Conservation (phyloP, 92 coral and sea anemone species). For the Porites rus region DNA sequence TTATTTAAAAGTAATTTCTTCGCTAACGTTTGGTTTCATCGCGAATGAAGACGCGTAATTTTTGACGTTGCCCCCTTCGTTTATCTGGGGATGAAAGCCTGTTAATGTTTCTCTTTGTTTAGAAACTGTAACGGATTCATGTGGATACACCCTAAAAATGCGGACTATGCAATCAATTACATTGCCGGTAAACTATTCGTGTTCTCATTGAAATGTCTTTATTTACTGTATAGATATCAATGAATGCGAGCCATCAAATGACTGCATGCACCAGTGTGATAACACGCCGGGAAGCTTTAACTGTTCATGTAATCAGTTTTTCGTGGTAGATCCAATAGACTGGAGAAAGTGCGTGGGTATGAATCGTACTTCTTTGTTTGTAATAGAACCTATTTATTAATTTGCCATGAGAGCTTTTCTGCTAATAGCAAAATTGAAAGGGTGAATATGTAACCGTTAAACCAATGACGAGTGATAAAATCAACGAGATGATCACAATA, state of each 20-base stretch:
- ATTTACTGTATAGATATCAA: conserved; percentile 52
- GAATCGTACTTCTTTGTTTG: not conserved
- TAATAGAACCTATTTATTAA: too few species aligned
- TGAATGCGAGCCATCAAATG: conserved; percentile 67
- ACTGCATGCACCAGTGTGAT: conserved; percentile 76
- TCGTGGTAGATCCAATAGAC: conserved; percentile 60
- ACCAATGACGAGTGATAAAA: not conserved
- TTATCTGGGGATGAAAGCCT: too few species aligned
- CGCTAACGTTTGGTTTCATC: too few species aligned
- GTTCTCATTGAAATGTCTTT: not conserved
- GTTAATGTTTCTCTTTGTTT: too few species aligned
- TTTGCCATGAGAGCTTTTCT: too few species aligned
- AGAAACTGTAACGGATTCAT: too few species aligned
- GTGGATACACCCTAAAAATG: too few species aligned
- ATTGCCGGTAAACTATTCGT: not conserved
- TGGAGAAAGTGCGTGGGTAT: conserved; percentile 68
- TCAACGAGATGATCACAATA: not conserved
- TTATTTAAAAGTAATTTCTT: too few species aligned
- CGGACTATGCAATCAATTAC: too few species aligned
- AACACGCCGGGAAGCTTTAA: conserved; percentile 69
- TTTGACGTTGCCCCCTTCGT: too few species aligned
- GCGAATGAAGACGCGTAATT: too few species aligned
- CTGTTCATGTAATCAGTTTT: conserved; percentile 66
- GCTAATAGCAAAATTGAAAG: too few species aligned
- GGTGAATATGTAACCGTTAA: not conserved